phyloP scores from a whole-genome alignment of 2,113 vertebrate genomes.

The Lichenostomus cassidix region DNA sequence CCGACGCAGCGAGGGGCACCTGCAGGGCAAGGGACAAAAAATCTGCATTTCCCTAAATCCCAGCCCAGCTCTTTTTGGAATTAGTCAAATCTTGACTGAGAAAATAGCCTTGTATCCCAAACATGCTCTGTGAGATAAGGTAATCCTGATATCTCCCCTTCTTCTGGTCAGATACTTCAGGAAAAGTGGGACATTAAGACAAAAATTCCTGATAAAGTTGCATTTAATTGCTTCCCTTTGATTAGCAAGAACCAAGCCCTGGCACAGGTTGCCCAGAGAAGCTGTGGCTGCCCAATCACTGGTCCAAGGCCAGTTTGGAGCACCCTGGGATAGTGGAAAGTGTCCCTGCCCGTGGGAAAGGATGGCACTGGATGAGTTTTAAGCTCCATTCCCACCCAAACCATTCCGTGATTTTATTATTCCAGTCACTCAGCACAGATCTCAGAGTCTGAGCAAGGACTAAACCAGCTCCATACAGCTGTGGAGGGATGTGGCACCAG shows the following conservation, averaged over 20 bases:
- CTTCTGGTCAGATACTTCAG: neutral
- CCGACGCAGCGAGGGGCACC: slow-evolving; percentile 44
- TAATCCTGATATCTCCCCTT: neutral
- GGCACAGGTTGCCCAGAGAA: neutral
- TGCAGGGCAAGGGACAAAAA: neutral
- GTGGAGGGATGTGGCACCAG: neutral
- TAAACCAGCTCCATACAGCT: neutral
- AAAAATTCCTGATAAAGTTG: neutral
- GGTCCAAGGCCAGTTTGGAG: neutral
- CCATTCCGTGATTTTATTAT: neutral
- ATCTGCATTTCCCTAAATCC: neutral
- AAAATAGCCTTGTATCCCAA: neutral
- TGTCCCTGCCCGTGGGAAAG: neutral
- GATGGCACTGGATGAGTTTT: neutral
- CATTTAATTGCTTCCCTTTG: neutral
- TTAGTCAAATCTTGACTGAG: neutral
- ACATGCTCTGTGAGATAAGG: neutral
- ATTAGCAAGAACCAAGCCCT: neutral
- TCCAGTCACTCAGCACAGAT: neutral
- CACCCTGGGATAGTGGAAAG: accelerated
- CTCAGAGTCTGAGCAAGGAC: neutral
- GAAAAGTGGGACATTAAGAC: neutral
- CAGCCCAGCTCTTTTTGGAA: neutral
- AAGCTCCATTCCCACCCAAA: neutral
- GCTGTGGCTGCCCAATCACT: neutral